Evolutionary conservation across 2,888 invertebrate species (phyloP).

Genomic region (Laspeyria flexula): DNA sequence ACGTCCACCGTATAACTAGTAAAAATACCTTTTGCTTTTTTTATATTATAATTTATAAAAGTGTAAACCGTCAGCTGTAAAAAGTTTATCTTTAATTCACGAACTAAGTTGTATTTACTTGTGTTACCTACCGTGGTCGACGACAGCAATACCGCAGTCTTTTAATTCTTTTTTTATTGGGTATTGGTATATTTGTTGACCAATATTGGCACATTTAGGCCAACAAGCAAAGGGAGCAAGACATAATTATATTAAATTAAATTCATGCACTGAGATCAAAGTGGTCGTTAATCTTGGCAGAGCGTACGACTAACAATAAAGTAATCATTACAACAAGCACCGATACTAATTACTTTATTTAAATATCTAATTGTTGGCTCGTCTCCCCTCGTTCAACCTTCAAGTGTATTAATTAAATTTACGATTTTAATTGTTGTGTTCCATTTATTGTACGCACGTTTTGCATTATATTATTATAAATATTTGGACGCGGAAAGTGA

Average conservation of each 20-base stretch:
- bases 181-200: too few species aligned
- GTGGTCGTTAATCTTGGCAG: constrained; percentile 61
- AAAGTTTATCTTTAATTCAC: too few species aligned
- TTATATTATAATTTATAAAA: too few species aligned
- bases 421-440: constrained; percentile 53
- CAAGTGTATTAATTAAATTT: constrained; percentile 58
- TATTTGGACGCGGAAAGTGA: constrained; percentile 31
- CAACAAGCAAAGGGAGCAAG: too few species aligned
- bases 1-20: too few species aligned
- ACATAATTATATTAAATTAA: constrained; percentile 57
- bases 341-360: constrained; percentile 53
- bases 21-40: too few species aligned
- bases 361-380: constrained; percentile 50
- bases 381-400: constrained; percentile 52
- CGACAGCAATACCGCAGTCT: too few species aligned
- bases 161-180: too few species aligned
- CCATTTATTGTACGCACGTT: constrained; percentile 54
- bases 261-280: constrained; percentile 73
- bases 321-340: constrained; percentile 46
- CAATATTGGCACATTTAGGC: too few species aligned
- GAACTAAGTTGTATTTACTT: too few species aligned
- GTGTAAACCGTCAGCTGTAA: too few species aligned
- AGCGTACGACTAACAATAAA: constrained; percentile 62
- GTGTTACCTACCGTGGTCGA: too few species aligned
- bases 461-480: constrained; percentile 35